A percentile compares a stretch with the other conserved stretches of the same genome.
These are phyloP conservation scores for Hyles euphorbiae DNA, from an alignment of 1,140 invertebrate genomes.

Conservation along the genomic window DNA sequence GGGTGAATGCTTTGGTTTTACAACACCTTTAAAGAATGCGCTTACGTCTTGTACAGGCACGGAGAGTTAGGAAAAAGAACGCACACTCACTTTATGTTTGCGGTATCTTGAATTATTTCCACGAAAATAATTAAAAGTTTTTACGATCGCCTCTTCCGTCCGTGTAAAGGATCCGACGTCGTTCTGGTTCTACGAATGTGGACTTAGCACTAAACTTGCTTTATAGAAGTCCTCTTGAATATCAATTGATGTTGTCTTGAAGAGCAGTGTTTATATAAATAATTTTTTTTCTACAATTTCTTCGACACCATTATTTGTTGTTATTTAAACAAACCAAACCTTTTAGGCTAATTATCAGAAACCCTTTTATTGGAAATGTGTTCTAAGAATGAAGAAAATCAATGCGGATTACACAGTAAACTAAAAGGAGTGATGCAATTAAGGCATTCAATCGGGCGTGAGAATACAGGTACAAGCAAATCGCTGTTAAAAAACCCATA, in stretches of 20 bases:
- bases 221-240: constrained; percentile 27
- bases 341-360: no score
- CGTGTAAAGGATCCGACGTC: constrained; percentile 40
- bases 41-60: constrained; percentile 49
- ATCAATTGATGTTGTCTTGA: not conserved
- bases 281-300: no score
- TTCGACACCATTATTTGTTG: no score
- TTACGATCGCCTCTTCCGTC: constrained; percentile 48
- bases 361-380: no score
- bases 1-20: constrained; percentile 54
- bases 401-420: no score
- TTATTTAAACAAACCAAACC: no score
- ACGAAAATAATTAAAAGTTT: constrained; percentile 72
- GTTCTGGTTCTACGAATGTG: constrained; percentile 20
- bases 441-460: not conserved
- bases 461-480: not conserved
- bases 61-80: constrained; percentile 51
- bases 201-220: constrained; percentile 33
- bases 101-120: constrained; percentile 53
- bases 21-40: constrained; percentile 68
- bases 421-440: no score
- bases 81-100: constrained; percentile 59
- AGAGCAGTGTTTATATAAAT: no score
- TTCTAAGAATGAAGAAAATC: no score
- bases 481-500: constrained; percentile 23